A percentile compares a stretch with the other conserved stretches of the same genome.
Conservation (phyloP, 2,113 vertebrate species). For the Crotalus helleri region DNA sequence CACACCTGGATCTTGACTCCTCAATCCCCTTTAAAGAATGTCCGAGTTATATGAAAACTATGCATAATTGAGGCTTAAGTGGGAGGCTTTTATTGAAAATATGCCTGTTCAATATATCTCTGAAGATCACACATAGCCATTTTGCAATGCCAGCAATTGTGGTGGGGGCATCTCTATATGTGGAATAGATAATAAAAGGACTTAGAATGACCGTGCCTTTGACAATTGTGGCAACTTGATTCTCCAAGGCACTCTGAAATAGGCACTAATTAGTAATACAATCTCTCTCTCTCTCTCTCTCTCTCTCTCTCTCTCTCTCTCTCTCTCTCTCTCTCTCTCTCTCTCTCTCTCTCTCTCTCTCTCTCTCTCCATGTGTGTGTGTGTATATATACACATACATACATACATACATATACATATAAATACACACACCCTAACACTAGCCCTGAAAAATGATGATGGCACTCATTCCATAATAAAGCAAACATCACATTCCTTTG, state of each 20-base stretch:
- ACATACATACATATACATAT: too few relatives aligned
- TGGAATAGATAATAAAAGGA: not conserved
- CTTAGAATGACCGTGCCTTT: not conserved
- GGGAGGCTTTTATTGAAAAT: not conserved
- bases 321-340: too few relatives aligned
- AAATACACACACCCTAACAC: not conserved
- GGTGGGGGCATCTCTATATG: not conserved
- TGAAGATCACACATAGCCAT: not conserved
- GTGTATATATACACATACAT: too few relatives aligned
- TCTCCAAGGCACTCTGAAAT: not conserved
- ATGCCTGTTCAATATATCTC: not conserved
- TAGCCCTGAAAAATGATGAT: not conserved
- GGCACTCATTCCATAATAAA: not conserved
- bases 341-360: too few relatives aligned
- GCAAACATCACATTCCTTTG: not conserved
- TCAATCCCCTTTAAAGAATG: not conserved
- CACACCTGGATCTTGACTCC: not conserved
- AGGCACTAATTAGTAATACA: not conserved
- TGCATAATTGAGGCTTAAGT: not conserved
- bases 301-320: too few relatives aligned
- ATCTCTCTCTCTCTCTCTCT: not conserved
- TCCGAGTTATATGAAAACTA: not conserved
- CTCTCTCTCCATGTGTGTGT: too few relatives aligned
- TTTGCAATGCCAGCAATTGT: not conserved
- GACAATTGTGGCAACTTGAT: not conserved